These are phyloP conservation scores for Cordilura impudica DNA, from an alignment of 2,888 invertebrate genomes.

Conservation along the genomic window DNA sequence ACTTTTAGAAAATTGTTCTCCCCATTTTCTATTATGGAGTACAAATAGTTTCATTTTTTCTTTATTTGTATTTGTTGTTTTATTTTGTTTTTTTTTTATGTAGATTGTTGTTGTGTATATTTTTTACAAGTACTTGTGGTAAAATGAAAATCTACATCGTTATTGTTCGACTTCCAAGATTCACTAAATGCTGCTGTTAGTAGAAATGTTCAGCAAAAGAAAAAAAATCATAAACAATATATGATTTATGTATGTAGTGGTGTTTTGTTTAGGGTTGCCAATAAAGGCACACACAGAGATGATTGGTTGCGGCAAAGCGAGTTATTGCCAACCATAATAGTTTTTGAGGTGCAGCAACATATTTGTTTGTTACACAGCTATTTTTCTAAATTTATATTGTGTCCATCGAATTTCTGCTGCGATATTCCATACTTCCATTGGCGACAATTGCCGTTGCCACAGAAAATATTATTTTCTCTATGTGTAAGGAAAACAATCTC, in stretches of 20 bases:
- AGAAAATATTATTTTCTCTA: too few species aligned
- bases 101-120: constrained; percentile 4
- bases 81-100: constrained; percentile 32
- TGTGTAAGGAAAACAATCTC: too few species aligned
- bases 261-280: background rate
- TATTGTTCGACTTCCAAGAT: constrained; percentile 64
- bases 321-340: too few species aligned
- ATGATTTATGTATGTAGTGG: constrained; percentile 49
- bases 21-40: constrained; percentile 58
- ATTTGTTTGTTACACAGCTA: too few species aligned
- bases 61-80: constrained; percentile 32
- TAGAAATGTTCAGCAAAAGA: constrained; percentile 51
- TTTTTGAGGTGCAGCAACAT: too few species aligned
- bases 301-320: too few species aligned
- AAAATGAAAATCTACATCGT: constrained; percentile 61
- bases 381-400: too few species aligned
- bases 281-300: too few species aligned
- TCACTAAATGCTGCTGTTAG: constrained; percentile 64
- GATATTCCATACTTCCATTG: too few species aligned
- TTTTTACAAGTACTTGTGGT: constrained; percentile 56
- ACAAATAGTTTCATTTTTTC: constrained; percentile 42
- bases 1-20: constrained; percentile 59
- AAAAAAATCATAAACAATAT: too few species aligned
- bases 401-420: too few species aligned
- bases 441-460: too few species aligned